These are phyloP conservation scores for Drosophila cognata DNA, from an alignment of 2,888 invertebrate species.

Conservation along the genomic window DNA sequence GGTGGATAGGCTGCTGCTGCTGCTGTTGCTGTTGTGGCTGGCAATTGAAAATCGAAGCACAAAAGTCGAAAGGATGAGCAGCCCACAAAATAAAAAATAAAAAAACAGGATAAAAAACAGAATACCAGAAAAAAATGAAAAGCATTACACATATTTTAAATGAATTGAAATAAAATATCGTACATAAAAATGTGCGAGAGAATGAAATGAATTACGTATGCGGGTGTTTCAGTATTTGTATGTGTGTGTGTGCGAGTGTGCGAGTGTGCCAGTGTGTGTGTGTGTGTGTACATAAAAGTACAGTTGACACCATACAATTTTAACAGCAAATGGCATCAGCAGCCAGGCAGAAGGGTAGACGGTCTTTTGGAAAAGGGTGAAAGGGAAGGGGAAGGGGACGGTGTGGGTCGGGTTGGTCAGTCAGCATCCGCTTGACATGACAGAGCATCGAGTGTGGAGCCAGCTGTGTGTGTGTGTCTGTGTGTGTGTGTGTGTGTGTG, in stretches of 20 bases:
- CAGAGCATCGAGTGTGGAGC: conserved; percentile 42
- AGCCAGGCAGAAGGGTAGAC: conserved; percentile 28
- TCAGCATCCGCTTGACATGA: conserved; percentile 63
- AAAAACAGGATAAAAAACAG: conserved; percentile 3
- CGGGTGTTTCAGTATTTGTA: conserved; percentile 33
- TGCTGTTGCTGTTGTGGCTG: conserved; percentile 30
- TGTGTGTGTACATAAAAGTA: conserved; percentile 71
- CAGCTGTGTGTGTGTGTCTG: conserved; percentile 12
- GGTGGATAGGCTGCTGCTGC: conserved; percentile 34
- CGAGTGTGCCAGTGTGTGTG: conserved; percentile 7
- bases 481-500: conserved; percentile 28
- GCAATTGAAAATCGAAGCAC: conserved; percentile 72
- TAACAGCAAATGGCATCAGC: conserved; percentile 66
- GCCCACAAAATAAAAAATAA: conserved; percentile 14
- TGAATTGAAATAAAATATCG: conserved; percentile 80
- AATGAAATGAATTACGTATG: conserved; percentile 50
- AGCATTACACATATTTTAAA: conserved; percentile 77
- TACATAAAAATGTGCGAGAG: conserved; percentile 71
- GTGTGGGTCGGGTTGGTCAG: conserved; percentile 50
- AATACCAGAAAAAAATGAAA: conserved; percentile 8
- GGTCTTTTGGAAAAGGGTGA: background rate
- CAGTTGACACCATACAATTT: conserved; percentile 81
- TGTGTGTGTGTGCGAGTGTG: conserved; percentile 16
- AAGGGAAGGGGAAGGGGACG: background rate
- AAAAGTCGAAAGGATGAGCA: conserved; percentile 71